Base-by-base conservation (phyloP, 1,140 invertebrate species). In the Orussus abietinus region DNA sequence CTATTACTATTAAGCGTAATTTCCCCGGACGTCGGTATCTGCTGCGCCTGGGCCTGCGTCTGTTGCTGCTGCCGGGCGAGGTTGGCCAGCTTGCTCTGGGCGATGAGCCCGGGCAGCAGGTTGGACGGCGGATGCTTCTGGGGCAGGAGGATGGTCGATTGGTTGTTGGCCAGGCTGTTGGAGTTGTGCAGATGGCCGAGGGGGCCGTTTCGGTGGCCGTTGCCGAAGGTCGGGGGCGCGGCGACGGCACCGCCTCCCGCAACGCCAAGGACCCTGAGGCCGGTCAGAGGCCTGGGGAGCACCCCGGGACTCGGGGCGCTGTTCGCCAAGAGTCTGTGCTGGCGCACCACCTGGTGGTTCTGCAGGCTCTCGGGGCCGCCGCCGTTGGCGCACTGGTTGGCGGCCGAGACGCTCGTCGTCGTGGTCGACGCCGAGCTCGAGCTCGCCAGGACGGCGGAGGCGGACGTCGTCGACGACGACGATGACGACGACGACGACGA, bases 1-100 rank as follows among this genome's bases (percentile, higher is more conserved):
- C 69, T 74, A 72, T 72, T 72, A 70, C 67, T 71, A 74, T 67
- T 74, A 72, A 74, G 69, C 67, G 68, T 70, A 72, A 71, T 74
- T 68, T 74, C 71, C 63, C 69, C 69, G 47, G 71, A 65, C 57
- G 66, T 61, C 57, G 69, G 59, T 55, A 72, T 65, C 57, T 69
- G 66, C 44, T 66, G 64, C 42, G 46, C 51, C 47, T 64, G 64
- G 29, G 49, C 48, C 29, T 69, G 65, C 20, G 46, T 51, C 39
- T 62, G 62, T 28, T 57, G 59, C 29, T 65, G 62, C 31, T 64
- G 64, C 38, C 69, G 69, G 31, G 67, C 56, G 21, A 69, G 49
- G 49, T 46, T 70, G 11, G 64, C 64, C 38, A 72, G 57, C 57
- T 74, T 74, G 42, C 53, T 72, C 42, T 68, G 66, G 26, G 62